Evolutionary conservation across 2,888 invertebrate species (phyloP), one percentile per base, ranked within the genome.

Genomic region (Megamerina dolium): DNA sequence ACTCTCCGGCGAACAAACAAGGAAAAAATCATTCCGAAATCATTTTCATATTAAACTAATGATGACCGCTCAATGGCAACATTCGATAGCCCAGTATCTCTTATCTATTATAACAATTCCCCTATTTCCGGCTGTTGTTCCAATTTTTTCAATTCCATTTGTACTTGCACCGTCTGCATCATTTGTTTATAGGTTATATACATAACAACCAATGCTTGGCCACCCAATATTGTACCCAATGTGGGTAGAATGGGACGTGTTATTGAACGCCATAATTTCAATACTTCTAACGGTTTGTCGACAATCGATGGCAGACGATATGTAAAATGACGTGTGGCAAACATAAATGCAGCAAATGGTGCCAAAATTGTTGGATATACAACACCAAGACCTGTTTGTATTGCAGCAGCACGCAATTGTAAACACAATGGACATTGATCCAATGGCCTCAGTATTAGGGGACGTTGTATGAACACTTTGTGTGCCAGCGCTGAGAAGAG

Each of bases 371-470:
- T 59, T 1, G 87, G 85, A 60, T 84, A 80, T 3, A 74, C 53
- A 1, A 77, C 57, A 1, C 82, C 81, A 5, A 76, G 45, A 0
- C 58, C 53, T 0, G 73, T 54, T 65, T 85, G 84, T 17, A 80
- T 53, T 1, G 70, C 64, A 3, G 76, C 73, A 19, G 84, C 77
- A 47, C 74, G 75, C 1, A 80, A 49, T 70, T 86, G 81, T 18
- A 78, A 57, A 59, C 87, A 87, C 5, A 83, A 57, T 1, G 83
- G 78, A 56, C 87, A 87, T 2, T 61, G 51, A 1, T 73, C 67
- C 13, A 63, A 21, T 23, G 73, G 76, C 61, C 78, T 72, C 16
- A 85, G 52, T 3, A 85, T 51, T 44, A 85, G 65, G 14, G 76
- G 68, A 2, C 74, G 73, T 53, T 80, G 69, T 34, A 86, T 62